Evolutionary conservation across 2,113 vertebrate genomes (phyloP).

Genomic region (Tragulus kanchil): DNA sequence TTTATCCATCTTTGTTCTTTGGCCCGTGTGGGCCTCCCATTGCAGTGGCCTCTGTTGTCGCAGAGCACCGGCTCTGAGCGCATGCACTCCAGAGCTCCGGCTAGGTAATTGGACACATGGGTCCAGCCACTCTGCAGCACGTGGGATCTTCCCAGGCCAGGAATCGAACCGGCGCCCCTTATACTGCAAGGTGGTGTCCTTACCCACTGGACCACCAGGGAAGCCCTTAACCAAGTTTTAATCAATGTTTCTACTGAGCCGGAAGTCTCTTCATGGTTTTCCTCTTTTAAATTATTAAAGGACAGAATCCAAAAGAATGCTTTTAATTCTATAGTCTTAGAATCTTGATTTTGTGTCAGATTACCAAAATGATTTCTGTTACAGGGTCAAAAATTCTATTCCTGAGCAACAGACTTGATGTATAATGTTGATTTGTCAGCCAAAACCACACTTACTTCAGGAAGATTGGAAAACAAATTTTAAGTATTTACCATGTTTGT

Average conservation of each 20-base stretch:
- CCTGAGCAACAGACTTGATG: not conserved
- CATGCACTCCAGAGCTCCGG: no score
- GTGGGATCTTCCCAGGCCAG: no score
- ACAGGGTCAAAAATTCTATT: conserved; percentile 58
- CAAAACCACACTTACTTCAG: conserved; percentile 24
- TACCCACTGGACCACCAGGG: no score
- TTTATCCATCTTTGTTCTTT: no score
- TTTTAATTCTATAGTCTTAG: conserved; percentile 49
- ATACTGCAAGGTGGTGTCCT: no score
- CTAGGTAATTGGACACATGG: no score
- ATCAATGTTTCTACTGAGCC: conserved; percentile 2
- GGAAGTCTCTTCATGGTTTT: conserved; percentile 43
- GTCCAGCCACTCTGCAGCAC: no score
- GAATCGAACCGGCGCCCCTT: no score
- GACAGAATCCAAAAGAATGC: conserved; percentile 61
- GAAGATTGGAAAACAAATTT: not conserved
- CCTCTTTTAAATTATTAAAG: conserved; percentile 63
- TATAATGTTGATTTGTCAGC: conserved; percentile 3
- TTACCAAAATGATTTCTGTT: conserved; percentile 56
- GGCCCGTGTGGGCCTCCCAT: no score
- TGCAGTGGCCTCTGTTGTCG: no score
- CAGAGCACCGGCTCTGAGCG: no score
- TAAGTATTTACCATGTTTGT: not conserved
- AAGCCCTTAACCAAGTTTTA: not conserved
- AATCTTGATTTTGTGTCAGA: conserved; percentile 1